These are phyloP conservation scores for Linnaemya vulpina DNA, from an alignment of 2,888 invertebrate species.

Conservation along the genomic window DNA sequence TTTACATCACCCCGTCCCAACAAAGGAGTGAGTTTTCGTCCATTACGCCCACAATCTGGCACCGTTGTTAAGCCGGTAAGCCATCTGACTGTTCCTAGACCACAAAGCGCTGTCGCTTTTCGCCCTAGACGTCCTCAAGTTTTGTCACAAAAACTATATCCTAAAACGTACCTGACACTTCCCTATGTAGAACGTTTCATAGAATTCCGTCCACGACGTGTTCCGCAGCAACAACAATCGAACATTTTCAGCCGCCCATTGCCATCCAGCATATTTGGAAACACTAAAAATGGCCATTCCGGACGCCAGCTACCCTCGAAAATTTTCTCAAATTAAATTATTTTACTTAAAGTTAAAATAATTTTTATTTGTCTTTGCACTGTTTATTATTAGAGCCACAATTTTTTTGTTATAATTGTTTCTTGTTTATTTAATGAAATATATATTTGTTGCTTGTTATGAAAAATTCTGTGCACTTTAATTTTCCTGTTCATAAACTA, in stretches of 20 bases:
- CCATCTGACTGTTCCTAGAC: conserved; percentile 45
- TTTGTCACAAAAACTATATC: conserved; percentile 70
- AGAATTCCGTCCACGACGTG: conserved; percentile 75
- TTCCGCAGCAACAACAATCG: conserved; percentile 61
- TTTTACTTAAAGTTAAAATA: conserved; percentile 38
- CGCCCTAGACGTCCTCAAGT: conserved; percentile 58
- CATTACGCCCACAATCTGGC: conserved; percentile 73
- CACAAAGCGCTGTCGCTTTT: conserved; percentile 35
- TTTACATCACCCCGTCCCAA: conserved; percentile 65
- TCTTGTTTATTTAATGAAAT: background rate
- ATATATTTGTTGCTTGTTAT: background rate
- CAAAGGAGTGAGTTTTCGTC: conserved; percentile 35
- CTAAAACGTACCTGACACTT: conserved; percentile 75
- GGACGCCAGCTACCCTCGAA: conserved; percentile 57
- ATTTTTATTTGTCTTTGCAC: conserved; percentile 13
- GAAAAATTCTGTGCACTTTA: background rate
- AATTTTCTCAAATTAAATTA: conserved; percentile 63
- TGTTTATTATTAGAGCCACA: background rate
- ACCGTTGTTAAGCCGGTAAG: conserved; percentile 72
- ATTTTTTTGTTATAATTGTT: background rate
- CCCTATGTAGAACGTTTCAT: conserved; percentile 76
- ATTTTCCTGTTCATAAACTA: no score
- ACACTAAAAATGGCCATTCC: conserved; percentile 39
- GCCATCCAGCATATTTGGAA: conserved; percentile 60
- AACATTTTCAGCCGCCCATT: conserved; percentile 58